Percentiles rank a stretch among this genome's conserved stretches.
These are phyloP conservation scores for Heterodera carotae DNA, from an alignment of 1,140 invertebrate species.

Conservation along the genomic window DNA sequence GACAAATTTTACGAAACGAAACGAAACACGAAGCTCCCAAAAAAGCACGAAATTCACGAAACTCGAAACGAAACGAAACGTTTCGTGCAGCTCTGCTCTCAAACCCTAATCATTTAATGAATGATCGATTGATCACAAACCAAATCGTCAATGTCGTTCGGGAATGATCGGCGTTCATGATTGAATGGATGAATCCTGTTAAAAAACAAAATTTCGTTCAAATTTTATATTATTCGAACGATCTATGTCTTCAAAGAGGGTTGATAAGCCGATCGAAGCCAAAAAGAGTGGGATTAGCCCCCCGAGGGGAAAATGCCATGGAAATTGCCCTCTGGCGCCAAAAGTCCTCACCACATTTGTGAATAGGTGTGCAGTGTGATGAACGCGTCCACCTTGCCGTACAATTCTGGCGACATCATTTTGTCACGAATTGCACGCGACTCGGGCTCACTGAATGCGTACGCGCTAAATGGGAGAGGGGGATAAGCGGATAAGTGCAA, in stretches of 20 bases:
- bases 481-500: too few species aligned
- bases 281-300: neutral
- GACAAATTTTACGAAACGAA: too few species aligned
- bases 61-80: too few species aligned
- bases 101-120: too few species aligned
- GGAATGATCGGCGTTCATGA: conserved; percentile 58
- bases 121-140: conserved; percentile 30
- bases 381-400: conserved; percentile 63
- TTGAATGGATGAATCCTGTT: conserved; percentile 65
- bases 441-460: conserved; percentile 55
- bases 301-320: neutral
- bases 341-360: conserved; percentile 47
- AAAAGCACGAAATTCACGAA: too few species aligned
- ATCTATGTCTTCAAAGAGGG: too few species aligned
- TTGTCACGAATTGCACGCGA: conserved; percentile 61
- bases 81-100: too few species aligned
- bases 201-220: conserved; percentile 2
- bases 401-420: conserved; percentile 58
- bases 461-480: too few species aligned
- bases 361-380: conserved; percentile 65
- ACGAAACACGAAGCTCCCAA: too few species aligned
- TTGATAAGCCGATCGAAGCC: too few species aligned
- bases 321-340: too few species aligned
- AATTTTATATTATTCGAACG: too few species aligned
- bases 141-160: conserved; percentile 61